Evolutionary conservation across 1,140 invertebrate genomes (phyloP).

Genomic region (Tyrophagus putrescentiae): DNA sequence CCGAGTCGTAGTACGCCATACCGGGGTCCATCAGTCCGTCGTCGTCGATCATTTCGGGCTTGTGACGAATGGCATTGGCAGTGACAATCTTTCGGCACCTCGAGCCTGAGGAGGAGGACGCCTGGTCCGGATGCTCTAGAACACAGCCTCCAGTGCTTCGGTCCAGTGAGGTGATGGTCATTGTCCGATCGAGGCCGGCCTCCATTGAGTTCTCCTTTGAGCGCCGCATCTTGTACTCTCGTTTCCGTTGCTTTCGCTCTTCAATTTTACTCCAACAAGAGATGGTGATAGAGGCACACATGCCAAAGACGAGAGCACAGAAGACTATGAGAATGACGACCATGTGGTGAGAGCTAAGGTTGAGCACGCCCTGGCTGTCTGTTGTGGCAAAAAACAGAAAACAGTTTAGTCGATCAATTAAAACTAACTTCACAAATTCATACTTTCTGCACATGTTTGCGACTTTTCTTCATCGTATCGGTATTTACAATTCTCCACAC

Average conservation of each 20-base stretch:
- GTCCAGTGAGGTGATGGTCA: slow-evolving; percentile 21
- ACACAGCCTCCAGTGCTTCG: neutral
- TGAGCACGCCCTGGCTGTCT: slow-evolving; percentile 6
- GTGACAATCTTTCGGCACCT: slow-evolving; percentile 9
- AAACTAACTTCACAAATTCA: slow-evolving; percentile 3
- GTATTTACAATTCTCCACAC: slow-evolving; percentile 57
- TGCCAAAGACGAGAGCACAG: slow-evolving; percentile 63
- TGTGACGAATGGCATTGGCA: slow-evolving; percentile 3
- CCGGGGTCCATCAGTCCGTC: slow-evolving; percentile 12
- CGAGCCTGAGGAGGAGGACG: neutral
- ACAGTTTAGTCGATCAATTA: neutral
- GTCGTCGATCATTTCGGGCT: slow-evolving; percentile 17
- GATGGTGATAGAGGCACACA: slow-evolving; percentile 43
- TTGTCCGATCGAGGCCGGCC: slow-evolving; percentile 20
- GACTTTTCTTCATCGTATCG: slow-evolving; percentile 60
- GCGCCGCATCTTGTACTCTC: slow-evolving; percentile 29
- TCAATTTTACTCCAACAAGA: slow-evolving; percentile 31
- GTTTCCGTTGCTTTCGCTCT: slow-evolving; percentile 28
- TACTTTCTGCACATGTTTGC: slow-evolving; percentile 30
- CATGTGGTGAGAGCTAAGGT: slow-evolving; percentile 47
- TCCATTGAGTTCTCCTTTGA: slow-evolving; percentile 28
- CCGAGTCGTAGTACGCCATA: slow-evolving; percentile 18
- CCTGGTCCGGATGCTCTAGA: slow-evolving; percentile 1
- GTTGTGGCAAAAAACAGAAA: slow-evolving; percentile 1
- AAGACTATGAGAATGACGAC: slow-evolving; percentile 77